Evolutionary conservation across 2,797 vertebrate genomes (phyloP).

Genomic region (Alectoris magna): DNA sequence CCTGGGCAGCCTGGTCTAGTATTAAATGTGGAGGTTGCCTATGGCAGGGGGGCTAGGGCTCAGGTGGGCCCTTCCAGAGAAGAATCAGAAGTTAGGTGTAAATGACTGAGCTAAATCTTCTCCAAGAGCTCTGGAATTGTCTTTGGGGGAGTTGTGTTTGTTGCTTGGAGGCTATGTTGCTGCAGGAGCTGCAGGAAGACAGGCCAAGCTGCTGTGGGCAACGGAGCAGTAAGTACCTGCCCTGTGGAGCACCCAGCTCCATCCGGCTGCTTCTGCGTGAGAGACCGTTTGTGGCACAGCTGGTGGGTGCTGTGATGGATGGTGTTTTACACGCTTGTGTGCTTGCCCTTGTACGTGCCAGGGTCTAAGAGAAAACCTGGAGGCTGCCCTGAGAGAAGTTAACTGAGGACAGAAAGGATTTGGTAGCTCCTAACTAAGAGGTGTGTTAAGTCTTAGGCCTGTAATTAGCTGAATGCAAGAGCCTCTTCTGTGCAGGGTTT

Average conservation of each 20-base stretch:
- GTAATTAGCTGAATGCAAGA: fast-evolving
- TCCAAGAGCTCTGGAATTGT: fast-evolving
- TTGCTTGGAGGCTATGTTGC: fast-evolving
- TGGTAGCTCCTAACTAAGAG: not conserved
- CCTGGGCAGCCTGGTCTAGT: no score
- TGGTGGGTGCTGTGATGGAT: fast-evolving
- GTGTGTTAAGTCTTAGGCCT: not conserved
- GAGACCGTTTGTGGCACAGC: fast-evolving
- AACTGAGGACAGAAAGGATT: not conserved
- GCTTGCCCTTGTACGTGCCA: fast-evolving
- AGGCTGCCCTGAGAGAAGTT: not conserved
- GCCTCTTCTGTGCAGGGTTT: not conserved
- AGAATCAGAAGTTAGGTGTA: fast-evolving
- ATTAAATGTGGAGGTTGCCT: no score
- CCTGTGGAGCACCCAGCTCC: fast-evolving
- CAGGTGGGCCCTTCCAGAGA: fast-evolving
- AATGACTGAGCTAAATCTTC: fast-evolving
- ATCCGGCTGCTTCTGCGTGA: fast-evolving
- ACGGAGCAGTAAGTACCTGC: not conserved
- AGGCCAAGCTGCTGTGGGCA: fast-evolving
- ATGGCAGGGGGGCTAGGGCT: not conserved
- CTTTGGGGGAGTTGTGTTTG: fast-evolving
- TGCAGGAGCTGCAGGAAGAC: not conserved
- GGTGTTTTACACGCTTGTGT: fast-evolving
- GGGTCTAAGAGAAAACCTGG: not conserved